A percentile compares a stretch with the other conserved stretches of the same genome.
phyloP scores from a whole-genome alignment of 2,797 vertebrate genomes.

The Masticophis lateralis region DNA sequence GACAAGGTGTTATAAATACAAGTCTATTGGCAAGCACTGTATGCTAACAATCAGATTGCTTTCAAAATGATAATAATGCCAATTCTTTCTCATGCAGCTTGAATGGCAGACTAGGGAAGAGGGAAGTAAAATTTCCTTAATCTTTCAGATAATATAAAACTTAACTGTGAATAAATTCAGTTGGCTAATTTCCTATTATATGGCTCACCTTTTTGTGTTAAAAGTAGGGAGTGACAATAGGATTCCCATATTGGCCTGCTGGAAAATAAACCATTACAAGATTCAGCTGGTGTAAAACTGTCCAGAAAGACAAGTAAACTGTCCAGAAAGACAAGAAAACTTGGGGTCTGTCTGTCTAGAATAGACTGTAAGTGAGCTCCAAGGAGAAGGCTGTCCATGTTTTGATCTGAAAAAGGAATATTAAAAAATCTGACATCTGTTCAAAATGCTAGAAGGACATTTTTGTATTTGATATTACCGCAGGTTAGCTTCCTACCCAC shows the following conservation, averaged over 20 bases:
- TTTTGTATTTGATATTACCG: not conserved
- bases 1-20: constrained; percentile 17
- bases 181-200: constrained; percentile 7
- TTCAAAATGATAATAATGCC: constrained; percentile 3
- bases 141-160: constrained; percentile 21
- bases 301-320: not conserved
- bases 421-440: not conserved
- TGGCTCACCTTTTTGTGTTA: not conserved
- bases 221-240: not conserved
- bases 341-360: not conserved
- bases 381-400: not conserved
- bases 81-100: constrained; percentile 22
- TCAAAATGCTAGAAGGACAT: not conserved
- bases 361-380: not conserved
- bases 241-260: not conserved
- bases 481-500: not conserved
- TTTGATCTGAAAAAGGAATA: not conserved
- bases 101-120: constrained; percentile 6
- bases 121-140: not conserved
- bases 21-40: constrained; percentile 23
- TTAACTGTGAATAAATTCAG: not conserved
- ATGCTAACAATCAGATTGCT: constrained; percentile 6
- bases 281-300: not conserved
- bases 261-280: not conserved
- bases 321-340: not conserved